These are phyloP conservation scores for Phalacrocorax carbo DNA, from an alignment of 2,113 vertebrate genomes.

Conservation along the genomic window DNA sequence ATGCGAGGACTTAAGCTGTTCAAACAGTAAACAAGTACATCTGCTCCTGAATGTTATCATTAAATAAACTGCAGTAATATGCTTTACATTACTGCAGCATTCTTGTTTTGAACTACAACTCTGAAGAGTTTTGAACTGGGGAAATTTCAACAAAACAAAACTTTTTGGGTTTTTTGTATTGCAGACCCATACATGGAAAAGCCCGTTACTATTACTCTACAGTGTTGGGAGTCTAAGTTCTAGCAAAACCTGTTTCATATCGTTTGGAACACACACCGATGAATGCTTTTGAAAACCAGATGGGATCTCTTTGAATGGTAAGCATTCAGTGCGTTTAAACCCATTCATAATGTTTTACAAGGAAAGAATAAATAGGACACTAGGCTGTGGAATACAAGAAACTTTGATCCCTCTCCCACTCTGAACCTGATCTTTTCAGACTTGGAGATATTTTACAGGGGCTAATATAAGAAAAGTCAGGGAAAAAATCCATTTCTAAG, in stretches of 20 bases:
- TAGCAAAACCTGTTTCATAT: background rate
- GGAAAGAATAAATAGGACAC: background rate
- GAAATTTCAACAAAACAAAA: conserved; percentile 36
- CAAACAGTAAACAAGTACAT: conserved; percentile 56
- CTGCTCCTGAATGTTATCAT: conserved; percentile 33
- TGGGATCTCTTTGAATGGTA: background rate
- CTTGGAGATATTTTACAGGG: background rate
- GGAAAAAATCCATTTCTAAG: background rate
- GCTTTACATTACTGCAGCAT: background rate
- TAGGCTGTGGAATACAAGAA: background rate
- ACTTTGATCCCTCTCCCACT: background rate
- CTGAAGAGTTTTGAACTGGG: background rate
- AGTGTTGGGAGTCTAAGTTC: conserved; percentile 14
- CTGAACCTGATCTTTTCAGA: background rate
- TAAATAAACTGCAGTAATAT: conserved; percentile 2
- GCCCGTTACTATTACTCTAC: conserved; percentile 28
- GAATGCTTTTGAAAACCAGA: background rate
- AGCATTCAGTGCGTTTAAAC: background rate
- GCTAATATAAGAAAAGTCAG: background rate
- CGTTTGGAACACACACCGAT: conserved; percentile 19
- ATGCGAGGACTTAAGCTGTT: conserved; percentile 10
- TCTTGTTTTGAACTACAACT: background rate
- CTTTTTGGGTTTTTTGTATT: conserved; percentile 7
- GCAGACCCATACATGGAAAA: conserved; percentile 4
- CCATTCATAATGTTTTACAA: background rate